A percentile compares a stretch with the other conserved stretches of the same genome.
Conservation (phyloP, 2,888 invertebrate genomes). For the Eupsilia transversa region DNA sequence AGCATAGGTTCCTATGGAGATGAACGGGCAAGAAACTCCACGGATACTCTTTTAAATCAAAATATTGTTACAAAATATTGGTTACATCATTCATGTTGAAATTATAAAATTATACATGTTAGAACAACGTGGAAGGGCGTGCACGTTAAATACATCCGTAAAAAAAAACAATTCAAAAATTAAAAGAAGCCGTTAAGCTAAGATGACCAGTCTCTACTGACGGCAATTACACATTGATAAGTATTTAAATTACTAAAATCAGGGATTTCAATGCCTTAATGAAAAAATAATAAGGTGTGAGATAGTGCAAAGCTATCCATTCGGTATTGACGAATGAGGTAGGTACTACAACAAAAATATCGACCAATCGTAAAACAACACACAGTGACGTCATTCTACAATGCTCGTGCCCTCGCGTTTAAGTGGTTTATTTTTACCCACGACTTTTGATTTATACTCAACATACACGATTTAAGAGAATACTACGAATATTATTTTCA, state of each 20-base stretch:
- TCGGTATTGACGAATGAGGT: slow-evolving; percentile 49
- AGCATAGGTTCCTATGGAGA: too few relatives aligned
- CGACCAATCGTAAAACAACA: slow-evolving; percentile 56
- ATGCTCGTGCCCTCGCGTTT: slow-evolving; percentile 46
- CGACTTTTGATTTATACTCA: slow-evolving; percentile 49
- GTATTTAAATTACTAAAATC: slow-evolving; percentile 4
- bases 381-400: slow-evolving; percentile 60
- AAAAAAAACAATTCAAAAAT: too few relatives aligned
- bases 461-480: slow-evolving; percentile 42
- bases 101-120: too few relatives aligned
- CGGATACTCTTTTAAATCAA: too few relatives aligned
- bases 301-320: slow-evolving; percentile 22
- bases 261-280: neutral
- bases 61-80: too few relatives aligned
- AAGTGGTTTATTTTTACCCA: slow-evolving; percentile 60
- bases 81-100: too few relatives aligned
- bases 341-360: slow-evolving; percentile 60
- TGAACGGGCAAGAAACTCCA: too few relatives aligned
- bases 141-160: too few relatives aligned
- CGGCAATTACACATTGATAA: neutral
- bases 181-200: too few relatives aligned
- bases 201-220: too few relatives aligned
- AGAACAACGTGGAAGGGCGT: too few relatives aligned
- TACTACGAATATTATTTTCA: slow-evolving; percentile 23
- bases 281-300: slow-evolving; percentile 36